phyloP scores from a whole-genome alignment of 2,888 invertebrate species.

The Mellilla xanthometata region DNA sequence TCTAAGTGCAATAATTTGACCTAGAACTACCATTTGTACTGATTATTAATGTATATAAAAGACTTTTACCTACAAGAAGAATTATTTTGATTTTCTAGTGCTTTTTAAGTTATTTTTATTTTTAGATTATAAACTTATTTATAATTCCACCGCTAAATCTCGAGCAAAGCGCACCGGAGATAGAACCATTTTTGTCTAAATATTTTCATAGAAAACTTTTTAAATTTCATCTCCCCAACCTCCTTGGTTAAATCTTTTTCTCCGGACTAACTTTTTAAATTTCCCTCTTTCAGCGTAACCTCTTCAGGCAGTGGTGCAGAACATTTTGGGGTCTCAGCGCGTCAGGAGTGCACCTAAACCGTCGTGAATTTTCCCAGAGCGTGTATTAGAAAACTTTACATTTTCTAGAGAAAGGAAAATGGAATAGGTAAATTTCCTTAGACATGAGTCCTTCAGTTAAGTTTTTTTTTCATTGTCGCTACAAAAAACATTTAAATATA shows the following conservation, averaged over 20 bases:
- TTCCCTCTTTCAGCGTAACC: constrained; percentile 43
- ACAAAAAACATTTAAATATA: too few species aligned
- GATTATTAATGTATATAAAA: too few species aligned
- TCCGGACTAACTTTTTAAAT: constrained; percentile 31
- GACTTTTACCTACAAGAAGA: too few species aligned
- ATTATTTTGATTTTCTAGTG: too few species aligned
- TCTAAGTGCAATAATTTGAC: too few species aligned
- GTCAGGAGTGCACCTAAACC: constrained; percentile 54
- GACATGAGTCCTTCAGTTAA: constrained; percentile 16
- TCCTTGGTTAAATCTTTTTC: constrained; percentile 19
- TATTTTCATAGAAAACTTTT: constrained; percentile 16
- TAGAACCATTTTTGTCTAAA: constrained; percentile 6
- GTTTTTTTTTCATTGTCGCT: too few species aligned
- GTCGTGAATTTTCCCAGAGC: constrained; percentile 46
- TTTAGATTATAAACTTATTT: constrained; percentile 3
- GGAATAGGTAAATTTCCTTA: constrained; percentile 27
- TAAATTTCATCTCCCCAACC: constrained; percentile 6
- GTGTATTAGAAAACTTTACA: constrained; percentile 35
- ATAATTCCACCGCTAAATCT: constrained; percentile 5
- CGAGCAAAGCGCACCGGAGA: constrained; percentile 11
- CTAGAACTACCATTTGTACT: too few species aligned
- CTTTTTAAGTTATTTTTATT: too few species aligned
- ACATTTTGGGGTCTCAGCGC: constrained; percentile 50
- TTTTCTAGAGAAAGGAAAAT: constrained; percentile 28
- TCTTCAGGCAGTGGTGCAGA: constrained; percentile 47